Base-by-base conservation (phyloP, 2,113 vertebrate genomes). In the Dipodomys ordii region DNA sequence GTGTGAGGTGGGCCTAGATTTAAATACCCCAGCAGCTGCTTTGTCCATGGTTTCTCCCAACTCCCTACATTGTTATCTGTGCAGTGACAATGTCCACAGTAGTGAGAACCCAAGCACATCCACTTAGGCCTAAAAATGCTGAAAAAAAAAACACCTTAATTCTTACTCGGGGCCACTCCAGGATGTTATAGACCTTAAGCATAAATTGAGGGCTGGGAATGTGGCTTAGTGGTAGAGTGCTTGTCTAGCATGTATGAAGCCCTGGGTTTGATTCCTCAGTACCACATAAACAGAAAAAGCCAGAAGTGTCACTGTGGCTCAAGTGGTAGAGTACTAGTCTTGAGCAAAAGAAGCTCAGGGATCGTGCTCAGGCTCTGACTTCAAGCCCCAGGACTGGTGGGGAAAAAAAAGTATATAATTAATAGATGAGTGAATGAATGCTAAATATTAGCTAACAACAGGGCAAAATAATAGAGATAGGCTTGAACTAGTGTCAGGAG, bases 371-470 rank as follows among this genome's bases (percentile, higher is more conserved):
- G 39, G 39, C 39, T 39, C 39, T 39, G 39, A 39, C 4, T 39
- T 39, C 39, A 39, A 39, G 39, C 39, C 39, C 39, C 39, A 39
- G 39, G 39, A 39, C 39, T 39, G 39, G 39, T 6, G 39, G 39
- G 39, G 39, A 39, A 39, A 39, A 39, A 39, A 69, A 93, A 74
- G 82, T 85, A 83, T 32, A 74, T 30, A 74, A 19, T 89, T 46
- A 91, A 81, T 57, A 94, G 94, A 85, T 46, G 10, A 88, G 71
- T 69, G 62, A 68, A 73, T 85, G 77, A 73, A 90, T 87, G 82
- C 89, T 39, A 53, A 67, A 44, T 46, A n/a, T 28, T 84, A 88
- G 32, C 69, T n/a, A 77, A 32, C 77, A 87, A 57, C 28, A 68
- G 9, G 85, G 69, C 53, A 64, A 19, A 64, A 35, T 32, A 49